Evolutionary conservation across 1,140 invertebrate genomes (phyloP).

Genomic region (Drosophila pallidifrons): DNA sequence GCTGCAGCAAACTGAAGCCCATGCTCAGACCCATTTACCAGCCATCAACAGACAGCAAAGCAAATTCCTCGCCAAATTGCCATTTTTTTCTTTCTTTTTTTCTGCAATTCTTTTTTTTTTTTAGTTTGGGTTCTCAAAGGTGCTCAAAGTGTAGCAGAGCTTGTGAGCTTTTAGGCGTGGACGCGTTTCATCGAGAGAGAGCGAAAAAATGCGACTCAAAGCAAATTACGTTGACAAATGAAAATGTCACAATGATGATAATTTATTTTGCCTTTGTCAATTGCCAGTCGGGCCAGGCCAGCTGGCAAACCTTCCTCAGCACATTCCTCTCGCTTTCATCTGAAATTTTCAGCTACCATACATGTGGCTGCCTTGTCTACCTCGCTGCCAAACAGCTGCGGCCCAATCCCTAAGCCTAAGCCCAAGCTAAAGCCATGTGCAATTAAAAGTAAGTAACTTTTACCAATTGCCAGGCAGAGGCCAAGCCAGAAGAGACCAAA

Average conservation of each 20-base stretch:
- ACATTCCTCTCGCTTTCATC: conserved; percentile 68
- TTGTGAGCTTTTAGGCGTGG: conserved; percentile 69
- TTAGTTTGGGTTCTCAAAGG: conserved; percentile 33
- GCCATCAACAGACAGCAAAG: conserved; percentile 54
- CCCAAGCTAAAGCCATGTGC: conserved; percentile 40
- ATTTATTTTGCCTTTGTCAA: conserved; percentile 81
- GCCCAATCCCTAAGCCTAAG: conserved; percentile 1
- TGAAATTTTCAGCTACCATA: conserved; percentile 15
- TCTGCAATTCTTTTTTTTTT: conserved; percentile 36
- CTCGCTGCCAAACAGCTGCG: conserved; percentile 35
- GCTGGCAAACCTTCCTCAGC: conserved; percentile 48
- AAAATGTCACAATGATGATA: conserved; percentile 83
- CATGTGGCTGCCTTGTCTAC: conserved; percentile 10
- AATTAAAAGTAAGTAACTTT: conserved; percentile 67
- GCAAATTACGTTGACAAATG: conserved; percentile 80
- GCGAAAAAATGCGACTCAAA: conserved; percentile 67
- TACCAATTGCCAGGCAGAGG: conserved; percentile 39
- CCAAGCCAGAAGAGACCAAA: not conserved
- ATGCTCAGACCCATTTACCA: conserved; percentile 7
- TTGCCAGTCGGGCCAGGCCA: conserved; percentile 55
- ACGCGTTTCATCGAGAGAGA: conserved; percentile 13
- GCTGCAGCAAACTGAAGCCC: not conserved
- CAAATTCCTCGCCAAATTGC: conserved; percentile 74
- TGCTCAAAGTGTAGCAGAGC: conserved; percentile 41
- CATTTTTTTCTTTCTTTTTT: conserved; percentile 49